Conservation (phyloP, 2,797 vertebrate species). For the Kryptolebias ocellatus region DNA sequence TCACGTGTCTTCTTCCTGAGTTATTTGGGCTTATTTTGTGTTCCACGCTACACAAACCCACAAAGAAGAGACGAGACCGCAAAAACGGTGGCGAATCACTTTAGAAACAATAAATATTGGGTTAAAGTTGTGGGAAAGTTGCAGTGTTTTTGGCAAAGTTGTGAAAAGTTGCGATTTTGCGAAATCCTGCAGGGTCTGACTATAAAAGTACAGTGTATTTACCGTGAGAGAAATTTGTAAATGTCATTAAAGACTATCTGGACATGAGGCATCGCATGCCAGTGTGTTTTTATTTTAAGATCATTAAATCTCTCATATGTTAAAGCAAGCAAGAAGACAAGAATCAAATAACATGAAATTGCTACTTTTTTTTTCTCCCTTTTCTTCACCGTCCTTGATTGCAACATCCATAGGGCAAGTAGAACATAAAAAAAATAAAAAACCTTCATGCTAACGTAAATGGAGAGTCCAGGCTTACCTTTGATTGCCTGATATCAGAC, state of each 20-base stretch:
- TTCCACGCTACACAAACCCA: no score
- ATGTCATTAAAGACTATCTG: constrained; percentile 41
- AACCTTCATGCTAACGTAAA: constrained; percentile 12
- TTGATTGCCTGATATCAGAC: constrained; percentile 28
- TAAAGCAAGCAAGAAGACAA: constrained; percentile 1
- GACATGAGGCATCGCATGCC: constrained; percentile 27
- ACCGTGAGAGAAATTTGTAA: no score
- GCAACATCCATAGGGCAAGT: constrained; percentile 4
- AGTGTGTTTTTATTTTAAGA: constrained; percentile 10
- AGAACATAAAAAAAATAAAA: neutral
- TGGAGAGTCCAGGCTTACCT: constrained; percentile 24
- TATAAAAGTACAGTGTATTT: no score
- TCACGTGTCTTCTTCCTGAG: no score
- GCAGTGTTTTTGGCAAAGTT: no score
- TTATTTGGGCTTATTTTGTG: no score
- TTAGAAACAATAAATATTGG: no score
- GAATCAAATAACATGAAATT: neutral
- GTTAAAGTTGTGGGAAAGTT: no score
- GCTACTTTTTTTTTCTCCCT: neutral
- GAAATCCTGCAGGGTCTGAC: no score
- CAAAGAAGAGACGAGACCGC: no score
- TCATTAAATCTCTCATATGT: constrained; percentile 8
- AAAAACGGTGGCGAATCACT: no score
- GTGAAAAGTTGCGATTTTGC: no score
- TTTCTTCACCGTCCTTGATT: neutral